Base-by-base conservation (phyloP, 2,113 vertebrate genomes). In the Panurus biarmicus region DNA sequence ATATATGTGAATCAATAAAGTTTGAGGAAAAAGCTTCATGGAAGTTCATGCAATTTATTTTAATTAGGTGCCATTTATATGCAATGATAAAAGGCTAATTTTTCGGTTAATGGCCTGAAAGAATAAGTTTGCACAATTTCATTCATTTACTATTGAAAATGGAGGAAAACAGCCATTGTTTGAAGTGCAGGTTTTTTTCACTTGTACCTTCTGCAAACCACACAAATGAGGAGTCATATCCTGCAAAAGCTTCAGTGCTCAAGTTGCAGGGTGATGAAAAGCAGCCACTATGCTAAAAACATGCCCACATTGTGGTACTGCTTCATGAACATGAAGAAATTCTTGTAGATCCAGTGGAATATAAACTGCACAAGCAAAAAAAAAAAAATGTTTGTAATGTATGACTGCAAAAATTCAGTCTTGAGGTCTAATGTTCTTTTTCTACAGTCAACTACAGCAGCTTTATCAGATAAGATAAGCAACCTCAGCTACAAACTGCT, bases 321-420 rank as follows among this genome's bases (percentile, higher is more conserved):
- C 50, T 72, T 62, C 60, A 7, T 10, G 1, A 40, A 6, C 10
- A 16, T 0, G 0, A 47, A 38, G 3, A 40, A 76, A 14, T 38
- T 29, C 6, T 75, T 56, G 25, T 13, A 57, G 38, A 29, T 16
- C 9, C 28, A 47, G 33, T 2, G 50, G 15, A 57, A 22, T 33
- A 22, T 33, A 54, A 89, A 29, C 7, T 23, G 12, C 22, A 36
- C 3, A 4, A 86, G 42, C 33, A 36, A 83, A 64, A 72, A 61
- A 50, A n/a, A n/a, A 40, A 40, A 61, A 50, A 24, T 0, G 1
- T 36, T 65, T 33, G 14, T 8, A 21, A 35, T 10, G 24, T 8
- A 31, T 23, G 38, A 53, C 5, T 83, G 58, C 42, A 22, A 36
- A 42, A 89, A 84, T 73, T 60, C 51, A 40, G 28, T 31, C 44